These are phyloP conservation scores for Tenrec ecaudatus DNA, from an alignment of 2,113 vertebrate species.

Conservation along the genomic window DNA sequence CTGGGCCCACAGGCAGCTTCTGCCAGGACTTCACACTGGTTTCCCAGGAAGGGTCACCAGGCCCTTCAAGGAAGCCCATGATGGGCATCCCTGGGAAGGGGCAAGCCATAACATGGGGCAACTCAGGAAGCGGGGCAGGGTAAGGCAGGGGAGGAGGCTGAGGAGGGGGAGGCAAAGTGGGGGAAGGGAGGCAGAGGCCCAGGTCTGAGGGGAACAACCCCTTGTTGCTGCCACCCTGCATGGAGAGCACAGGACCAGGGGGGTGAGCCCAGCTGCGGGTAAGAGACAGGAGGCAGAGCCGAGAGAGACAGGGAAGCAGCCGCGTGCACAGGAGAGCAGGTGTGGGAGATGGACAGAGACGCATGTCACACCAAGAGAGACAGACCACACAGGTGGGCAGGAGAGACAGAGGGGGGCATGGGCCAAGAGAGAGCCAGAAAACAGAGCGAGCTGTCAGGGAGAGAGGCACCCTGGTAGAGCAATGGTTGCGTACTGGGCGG, in stretches of 20 bases:
- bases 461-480: no score
- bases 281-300: no score
- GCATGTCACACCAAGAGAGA: not conserved
- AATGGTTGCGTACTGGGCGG: no score
- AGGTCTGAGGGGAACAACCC: no score
- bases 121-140: not conserved
- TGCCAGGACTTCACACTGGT: not conserved
- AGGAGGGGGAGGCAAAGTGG: no score
- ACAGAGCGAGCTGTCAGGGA: no score
- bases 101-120: not conserved
- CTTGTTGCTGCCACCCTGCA: no score
- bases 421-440: not conserved
- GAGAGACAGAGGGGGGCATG: not conserved
- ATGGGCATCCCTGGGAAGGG: not conserved
- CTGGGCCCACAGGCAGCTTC: not conserved
- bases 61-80: not conserved
- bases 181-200: no score
- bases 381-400: not conserved
- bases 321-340: not conserved
- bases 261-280: no score
- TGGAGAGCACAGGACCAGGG: no score
- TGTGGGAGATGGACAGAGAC: not conserved
- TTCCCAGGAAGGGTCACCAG: not conserved
- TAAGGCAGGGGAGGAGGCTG: no score
- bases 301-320: not conserved